Evolutionary conservation across 2,113 vertebrate genomes (phyloP).

Genomic region (Dasyurus viverrinus): DNA sequence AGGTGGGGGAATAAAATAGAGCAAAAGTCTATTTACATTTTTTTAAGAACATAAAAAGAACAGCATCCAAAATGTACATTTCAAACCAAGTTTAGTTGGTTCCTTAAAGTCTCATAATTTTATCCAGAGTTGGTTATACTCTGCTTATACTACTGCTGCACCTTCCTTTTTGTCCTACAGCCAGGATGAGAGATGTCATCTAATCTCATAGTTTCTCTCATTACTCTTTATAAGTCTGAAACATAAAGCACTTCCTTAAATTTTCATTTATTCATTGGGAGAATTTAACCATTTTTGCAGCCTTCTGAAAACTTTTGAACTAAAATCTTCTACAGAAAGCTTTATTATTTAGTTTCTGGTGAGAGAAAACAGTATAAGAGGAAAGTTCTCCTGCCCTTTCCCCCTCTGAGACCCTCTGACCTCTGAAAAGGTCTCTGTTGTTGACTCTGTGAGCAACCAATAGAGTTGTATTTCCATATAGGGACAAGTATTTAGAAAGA

Average conservation of each 20-base stretch:
- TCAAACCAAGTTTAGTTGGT: conserved; percentile 1
- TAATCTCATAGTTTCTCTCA: conserved; percentile 38
- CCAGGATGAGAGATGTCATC: conserved; percentile 16
- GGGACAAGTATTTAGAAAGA: no score
- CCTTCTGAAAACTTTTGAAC: conserved; percentile 35
- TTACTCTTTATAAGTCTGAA: conserved; percentile 43
- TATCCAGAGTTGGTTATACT: background rate
- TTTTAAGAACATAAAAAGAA: conserved; percentile 33
- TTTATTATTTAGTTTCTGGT: background rate
- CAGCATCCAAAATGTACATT: conserved; percentile 28
- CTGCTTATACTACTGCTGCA: background rate
- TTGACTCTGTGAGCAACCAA: background rate
- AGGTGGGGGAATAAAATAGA: background rate
- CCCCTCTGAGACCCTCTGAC: background rate
- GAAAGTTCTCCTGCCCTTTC: background rate
- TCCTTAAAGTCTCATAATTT: background rate
- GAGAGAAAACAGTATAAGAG: background rate
- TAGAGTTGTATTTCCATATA: no score
- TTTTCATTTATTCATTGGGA: background rate
- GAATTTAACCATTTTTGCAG: conserved; percentile 55
- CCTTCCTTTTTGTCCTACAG: background rate
- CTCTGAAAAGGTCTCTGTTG: background rate
- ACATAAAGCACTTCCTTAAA: conserved; percentile 43
- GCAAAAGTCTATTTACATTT: conserved; percentile 44
- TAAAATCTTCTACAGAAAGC: conserved; percentile 26